Percentiles rank a stretch among this genome's conserved stretches.
phyloP scores from a whole-genome alignment of 2,113 vertebrate genomes.

The Diadophis punctatus region DNA sequence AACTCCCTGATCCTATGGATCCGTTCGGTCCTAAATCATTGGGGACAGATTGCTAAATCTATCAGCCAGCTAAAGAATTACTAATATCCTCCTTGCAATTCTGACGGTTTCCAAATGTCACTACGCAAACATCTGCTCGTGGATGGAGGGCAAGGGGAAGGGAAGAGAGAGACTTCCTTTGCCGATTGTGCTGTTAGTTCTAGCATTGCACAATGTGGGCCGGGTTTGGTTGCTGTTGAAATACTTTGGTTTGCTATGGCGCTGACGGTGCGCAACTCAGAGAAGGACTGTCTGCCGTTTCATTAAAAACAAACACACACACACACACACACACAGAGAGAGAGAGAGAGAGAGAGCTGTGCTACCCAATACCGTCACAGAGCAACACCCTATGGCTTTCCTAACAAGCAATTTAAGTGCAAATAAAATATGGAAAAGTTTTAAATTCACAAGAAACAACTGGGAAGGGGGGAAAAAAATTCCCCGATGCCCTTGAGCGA shows the following conservation, averaged over 20 bases:
- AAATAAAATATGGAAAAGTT: not conserved
- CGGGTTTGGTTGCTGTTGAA: not conserved
- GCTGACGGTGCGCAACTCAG: not conserved
- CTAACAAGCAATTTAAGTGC: not conserved
- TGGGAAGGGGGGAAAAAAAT: rapidly evolving
- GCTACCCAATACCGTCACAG: not conserved
- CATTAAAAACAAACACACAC: not conserved
- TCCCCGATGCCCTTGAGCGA: not conserved
- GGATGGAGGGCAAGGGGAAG: not conserved
- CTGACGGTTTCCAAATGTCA: conserved; percentile 4
- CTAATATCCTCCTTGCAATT: conserved; percentile 13
- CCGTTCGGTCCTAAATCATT: not conserved
- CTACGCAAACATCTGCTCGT: conserved; percentile 15
- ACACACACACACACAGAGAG: too few relatives aligned
- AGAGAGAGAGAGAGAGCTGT: not conserved
- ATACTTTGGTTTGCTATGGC: not conserved
- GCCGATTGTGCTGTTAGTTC: not conserved
- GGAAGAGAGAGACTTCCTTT: not conserved
- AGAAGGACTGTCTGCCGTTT: not conserved
- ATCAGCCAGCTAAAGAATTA: conserved; percentile 9
- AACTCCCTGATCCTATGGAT: not conserved
- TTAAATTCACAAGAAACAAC: not conserved
- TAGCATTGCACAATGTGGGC: conserved; percentile 11
- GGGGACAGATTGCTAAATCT: not conserved
- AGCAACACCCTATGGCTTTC: not conserved